Evolutionary conservation across 2,113 vertebrate species (phyloP).

Genomic region (Engraulis encrasicolus): DNA sequence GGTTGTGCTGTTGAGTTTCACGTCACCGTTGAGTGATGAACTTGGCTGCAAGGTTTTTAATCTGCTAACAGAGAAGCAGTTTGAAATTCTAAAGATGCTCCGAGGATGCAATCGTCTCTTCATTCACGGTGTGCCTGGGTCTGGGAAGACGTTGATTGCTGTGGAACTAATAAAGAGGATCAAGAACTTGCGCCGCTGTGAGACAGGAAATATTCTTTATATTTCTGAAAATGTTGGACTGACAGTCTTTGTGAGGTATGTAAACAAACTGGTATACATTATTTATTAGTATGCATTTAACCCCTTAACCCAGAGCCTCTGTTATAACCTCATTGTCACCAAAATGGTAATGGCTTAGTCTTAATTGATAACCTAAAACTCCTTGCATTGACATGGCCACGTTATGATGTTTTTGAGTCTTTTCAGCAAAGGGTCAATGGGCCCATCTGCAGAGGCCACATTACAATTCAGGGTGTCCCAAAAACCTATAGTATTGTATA

Average conservation of each 20-base stretch:
- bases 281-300: neutral
- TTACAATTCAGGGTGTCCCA: too few relatives aligned
- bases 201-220: constrained; percentile 56
- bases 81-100: constrained; percentile 53
- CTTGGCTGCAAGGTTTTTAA: constrained; percentile 65
- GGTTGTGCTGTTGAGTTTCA: constrained; percentile 51
- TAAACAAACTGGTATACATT: neutral
- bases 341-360: too few relatives aligned
- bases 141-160: constrained; percentile 72
- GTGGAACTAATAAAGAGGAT: constrained; percentile 67
- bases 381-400: too few relatives aligned
- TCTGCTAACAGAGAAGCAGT: constrained; percentile 65
- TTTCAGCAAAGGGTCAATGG: too few relatives aligned
- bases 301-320: too few relatives aligned
- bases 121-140: constrained; percentile 69
- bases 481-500: too few relatives aligned
- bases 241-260: constrained; percentile 56
- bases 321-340: too few relatives aligned
- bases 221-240: constrained; percentile 68
- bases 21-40: constrained; percentile 59
- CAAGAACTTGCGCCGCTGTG: constrained; percentile 50
- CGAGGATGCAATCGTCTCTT: constrained; percentile 53
- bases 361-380: too few relatives aligned
- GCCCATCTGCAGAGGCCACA: too few relatives aligned
- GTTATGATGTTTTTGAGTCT: too few relatives aligned